A percentile compares a stretch with the other conserved stretches of the same genome.
Evolutionary conservation across 1,140 invertebrate genomes (phyloP).

Genomic region (Magallana ariakensis): DNA sequence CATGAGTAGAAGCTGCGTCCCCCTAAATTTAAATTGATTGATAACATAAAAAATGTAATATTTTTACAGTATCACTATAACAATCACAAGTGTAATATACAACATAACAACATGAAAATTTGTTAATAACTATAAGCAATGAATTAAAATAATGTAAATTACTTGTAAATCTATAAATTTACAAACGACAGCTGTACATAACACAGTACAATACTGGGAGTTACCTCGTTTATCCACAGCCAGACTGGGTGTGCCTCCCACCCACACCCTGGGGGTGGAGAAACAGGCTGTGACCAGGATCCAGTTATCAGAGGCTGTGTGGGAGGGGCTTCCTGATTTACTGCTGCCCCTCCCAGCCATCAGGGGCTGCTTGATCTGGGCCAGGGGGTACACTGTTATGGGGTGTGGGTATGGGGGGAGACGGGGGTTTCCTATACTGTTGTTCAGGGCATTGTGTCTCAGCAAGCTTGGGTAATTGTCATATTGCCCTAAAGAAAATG

Average conservation of each 20-base stretch:
- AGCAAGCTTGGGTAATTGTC: constrained; percentile 84
- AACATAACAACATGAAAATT: no score
- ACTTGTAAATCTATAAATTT: neutral
- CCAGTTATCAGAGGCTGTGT: constrained; percentile 67
- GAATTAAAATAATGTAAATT: no score
- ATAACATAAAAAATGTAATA: no score
- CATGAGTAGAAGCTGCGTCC: no score
- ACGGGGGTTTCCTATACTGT: constrained; percentile 85
- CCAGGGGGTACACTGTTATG: constrained; percentile 87
- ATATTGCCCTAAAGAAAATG: constrained; percentile 60
- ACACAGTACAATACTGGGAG: no score
- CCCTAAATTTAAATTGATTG: no score
- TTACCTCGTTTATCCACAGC: constrained; percentile 76
- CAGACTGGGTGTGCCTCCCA: constrained; percentile 81
- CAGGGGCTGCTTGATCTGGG: constrained; percentile 90
- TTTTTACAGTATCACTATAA: no score
- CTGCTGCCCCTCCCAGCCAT: constrained; percentile 68
- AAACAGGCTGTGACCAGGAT: constrained; percentile 89
- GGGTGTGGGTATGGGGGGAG: constrained; percentile 94
- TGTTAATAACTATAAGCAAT: no score
- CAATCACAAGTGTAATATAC: no score
- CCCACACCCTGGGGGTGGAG: constrained; percentile 87
- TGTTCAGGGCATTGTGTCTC: constrained; percentile 84
- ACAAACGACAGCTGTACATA: neutral
- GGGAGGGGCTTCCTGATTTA: constrained; percentile 82